Base-by-base conservation (phyloP, 37 sponge, comb jelly and placozoan species). In the Chondrosia reniformis region DNA sequence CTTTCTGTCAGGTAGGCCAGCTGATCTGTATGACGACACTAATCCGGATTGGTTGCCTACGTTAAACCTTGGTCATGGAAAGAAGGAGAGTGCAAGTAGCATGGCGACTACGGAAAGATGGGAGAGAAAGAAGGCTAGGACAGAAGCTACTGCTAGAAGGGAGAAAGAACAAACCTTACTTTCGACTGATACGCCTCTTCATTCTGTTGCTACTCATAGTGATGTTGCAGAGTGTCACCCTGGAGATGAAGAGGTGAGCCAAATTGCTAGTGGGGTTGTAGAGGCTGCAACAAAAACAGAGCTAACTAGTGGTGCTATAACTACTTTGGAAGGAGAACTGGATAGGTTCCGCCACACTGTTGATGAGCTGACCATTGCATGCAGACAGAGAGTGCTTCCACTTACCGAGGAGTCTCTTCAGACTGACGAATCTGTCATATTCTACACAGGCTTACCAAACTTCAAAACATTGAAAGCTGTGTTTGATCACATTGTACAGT, bases 361-460 rank as follows among this genome's bases (percentile, higher is more conserved):
- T 62, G 28, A 9, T 25, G 63, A 62, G 8, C 27, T 62, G 28
- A 22, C 63, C 9, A 8, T n/a, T 25, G 28, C 27, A 62, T n/a
- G 13, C n/a, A n/a, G n/a, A 28, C 19, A 12, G 27, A 12, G 8
- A 62, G 28, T 25, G 17, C 27, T 62, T 22, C 27, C 63, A 62
- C n/a, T 62, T n/a, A 9, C 25, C 8, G 27, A 62, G 28, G 25
- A 8, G 9, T 12, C 63, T 28, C 9, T 62, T 12, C 25, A 62
- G n/a, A 22, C 19, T 24, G 63, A 62, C 25, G 63, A 22, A 9
- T 9, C 27, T 62, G 27, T 62, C 19, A 62, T 25, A 9, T 22
- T 24, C n/a, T 62, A 62, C 28, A 62, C 63, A 25, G 63, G 63
- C 8, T 62, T 62, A 28, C 63, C 63, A 62, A 62, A 62, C 27